Evolutionary conservation across 2,113 vertebrate genomes (phyloP).

Genomic region (Mastomys coucha): DNA sequence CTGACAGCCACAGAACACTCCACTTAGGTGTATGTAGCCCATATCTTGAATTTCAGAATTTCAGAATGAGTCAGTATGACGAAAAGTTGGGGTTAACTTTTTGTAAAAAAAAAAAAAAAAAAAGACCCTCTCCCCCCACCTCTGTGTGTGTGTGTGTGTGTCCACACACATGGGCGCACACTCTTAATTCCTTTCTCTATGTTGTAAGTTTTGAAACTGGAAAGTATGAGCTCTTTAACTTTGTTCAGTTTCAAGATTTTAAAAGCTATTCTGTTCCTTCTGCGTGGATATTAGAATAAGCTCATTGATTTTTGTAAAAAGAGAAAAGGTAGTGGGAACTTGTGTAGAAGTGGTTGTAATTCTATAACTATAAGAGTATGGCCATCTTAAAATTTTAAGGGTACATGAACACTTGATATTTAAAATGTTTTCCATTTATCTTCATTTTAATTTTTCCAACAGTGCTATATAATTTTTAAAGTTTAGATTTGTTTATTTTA

Average conservation of each 20-base stretch:
- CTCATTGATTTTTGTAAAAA: background rate
- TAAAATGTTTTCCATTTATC: background rate
- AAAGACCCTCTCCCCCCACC: background rate
- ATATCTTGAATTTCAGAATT: background rate
- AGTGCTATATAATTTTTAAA: constrained; percentile 6
- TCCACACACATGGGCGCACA: background rate
- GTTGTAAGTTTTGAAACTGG: constrained; percentile 36
- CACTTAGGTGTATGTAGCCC: background rate
- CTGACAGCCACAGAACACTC: background rate
- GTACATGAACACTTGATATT: background rate
- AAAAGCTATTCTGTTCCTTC: constrained; percentile 9
- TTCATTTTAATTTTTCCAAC: background rate
- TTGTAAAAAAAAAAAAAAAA: background rate
- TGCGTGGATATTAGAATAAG: constrained; percentile 29
- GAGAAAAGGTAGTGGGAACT: background rate
- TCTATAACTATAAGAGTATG: background rate
- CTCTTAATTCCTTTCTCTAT: constrained; percentile 27
- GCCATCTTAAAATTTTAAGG: constrained; percentile 19
- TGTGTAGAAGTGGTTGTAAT: background rate
- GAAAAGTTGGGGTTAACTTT: background rate
- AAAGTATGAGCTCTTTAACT: background rate
- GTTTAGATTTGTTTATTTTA: background rate
- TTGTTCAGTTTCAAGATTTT: constrained; percentile 36
- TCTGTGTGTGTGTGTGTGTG: background rate
- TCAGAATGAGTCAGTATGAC: background rate